Percentiles rank a stretch among this genome's conserved stretches.
phyloP scores from a whole-genome alignment of 2,888 invertebrate genomes.

The Eupithecia dodoneata region DNA sequence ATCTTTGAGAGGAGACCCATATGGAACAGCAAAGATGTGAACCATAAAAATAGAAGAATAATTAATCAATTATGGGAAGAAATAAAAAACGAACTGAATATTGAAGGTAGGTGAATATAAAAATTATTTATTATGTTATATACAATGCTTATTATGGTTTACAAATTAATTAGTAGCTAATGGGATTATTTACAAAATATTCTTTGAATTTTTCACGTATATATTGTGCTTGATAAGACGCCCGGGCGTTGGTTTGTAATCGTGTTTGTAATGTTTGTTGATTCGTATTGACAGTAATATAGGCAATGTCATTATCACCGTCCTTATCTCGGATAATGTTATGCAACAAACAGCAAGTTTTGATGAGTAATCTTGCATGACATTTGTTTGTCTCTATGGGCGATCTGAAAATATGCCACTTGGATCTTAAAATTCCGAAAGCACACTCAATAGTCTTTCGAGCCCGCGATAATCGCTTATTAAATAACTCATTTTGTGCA shows the following conservation, averaged over 20 bases:
- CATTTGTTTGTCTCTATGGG: slow-evolving; percentile 43
- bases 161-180: too few species aligned
- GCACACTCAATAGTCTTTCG: slow-evolving; percentile 34
- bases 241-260: neutral
- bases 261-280: slow-evolving; percentile 13
- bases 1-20: too few species aligned
- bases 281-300: slow-evolving; percentile 18
- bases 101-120: too few species aligned
- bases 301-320: slow-evolving; percentile 15
- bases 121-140: too few species aligned
- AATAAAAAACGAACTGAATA: too few species aligned
- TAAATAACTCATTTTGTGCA: slow-evolving; percentile 36
- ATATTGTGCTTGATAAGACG: too few species aligned
- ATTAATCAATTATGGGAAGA: too few species aligned
- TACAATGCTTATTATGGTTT: too few species aligned
- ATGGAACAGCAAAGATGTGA: too few species aligned
- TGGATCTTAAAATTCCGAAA: slow-evolving; percentile 36
- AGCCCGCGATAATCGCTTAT: slow-evolving; percentile 33
- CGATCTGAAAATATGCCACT: slow-evolving; percentile 38
- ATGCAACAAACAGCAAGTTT: slow-evolving; percentile 7
- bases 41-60: too few species aligned
- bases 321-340: slow-evolving; percentile 20
- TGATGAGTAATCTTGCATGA: slow-evolving; percentile 23
- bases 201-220: too few species aligned
- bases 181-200: too few species aligned